These are phyloP conservation scores for Macaria liturata DNA, from an alignment of 2,888 invertebrate species.

Conservation along the genomic window DNA sequence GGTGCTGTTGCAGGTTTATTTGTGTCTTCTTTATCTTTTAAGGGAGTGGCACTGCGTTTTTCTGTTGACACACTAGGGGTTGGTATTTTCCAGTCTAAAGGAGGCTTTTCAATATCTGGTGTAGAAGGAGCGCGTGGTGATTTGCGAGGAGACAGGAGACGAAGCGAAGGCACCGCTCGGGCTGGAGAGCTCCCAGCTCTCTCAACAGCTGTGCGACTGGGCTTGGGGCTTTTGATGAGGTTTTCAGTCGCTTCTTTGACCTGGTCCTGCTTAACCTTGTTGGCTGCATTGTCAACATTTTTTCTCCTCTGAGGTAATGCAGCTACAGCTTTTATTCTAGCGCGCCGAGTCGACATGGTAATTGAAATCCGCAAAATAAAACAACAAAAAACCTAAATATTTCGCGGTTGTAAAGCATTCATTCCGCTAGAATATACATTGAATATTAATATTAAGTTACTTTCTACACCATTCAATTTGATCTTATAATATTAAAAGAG, in stretches of 20 bases:
- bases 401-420: too few species aligned
- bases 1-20: constrained; percentile 13
- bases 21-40: constrained; percentile 11
- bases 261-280: constrained; percentile 41
- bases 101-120: constrained; percentile 26
- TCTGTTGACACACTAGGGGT: constrained; percentile 36
- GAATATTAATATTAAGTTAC: too few species aligned
- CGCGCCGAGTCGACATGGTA: constrained; percentile 85
- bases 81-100: constrained; percentile 27
- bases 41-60: constrained; percentile 32
- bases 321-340: constrained; percentile 89
- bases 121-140: constrained; percentile 32
- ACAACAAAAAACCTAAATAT: not conserved
- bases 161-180: constrained; percentile 28
- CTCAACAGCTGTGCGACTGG: constrained; percentile 41
- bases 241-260: constrained; percentile 47
- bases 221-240: constrained; percentile 48
- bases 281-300: constrained; percentile 56
- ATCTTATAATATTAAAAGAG: too few species aligned
- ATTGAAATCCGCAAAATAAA: not conserved
- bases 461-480: too few species aligned
- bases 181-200: constrained; percentile 34
- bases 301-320: constrained; percentile 84
- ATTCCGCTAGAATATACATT: too few species aligned
- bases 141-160: constrained; percentile 30